Evolutionary conservation across 2,113 vertebrate species (phyloP), one percentile per base, ranked within the genome.

Genomic region (Apodemus speciosus): DNA sequence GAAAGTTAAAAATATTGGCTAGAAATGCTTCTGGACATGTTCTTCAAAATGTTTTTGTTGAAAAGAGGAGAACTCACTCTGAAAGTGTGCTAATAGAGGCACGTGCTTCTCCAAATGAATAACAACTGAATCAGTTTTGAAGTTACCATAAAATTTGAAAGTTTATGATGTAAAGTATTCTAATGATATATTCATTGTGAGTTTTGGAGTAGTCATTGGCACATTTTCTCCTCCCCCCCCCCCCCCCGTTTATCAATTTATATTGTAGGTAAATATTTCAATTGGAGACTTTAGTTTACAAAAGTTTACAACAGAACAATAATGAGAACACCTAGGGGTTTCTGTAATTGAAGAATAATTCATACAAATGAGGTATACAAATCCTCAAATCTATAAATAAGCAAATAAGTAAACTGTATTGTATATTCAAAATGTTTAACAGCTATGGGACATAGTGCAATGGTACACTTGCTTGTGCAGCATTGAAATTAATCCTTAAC

Each of bases 321-420:
- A 85, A 49, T 49, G 21, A 91, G 23, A 75, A 66, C 72, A 23
- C 77, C 2, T 43, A 66, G 15, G 21, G 13, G 1, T 93, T 21
- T n/a, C 71, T 90, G 1, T 35, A 76, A 49, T 20, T 20, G 25
- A 87, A 80, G n/a, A 95, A 92, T 79, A 58, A 77, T 88, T 88
- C 4, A 15, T 14, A 46, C 40, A 85, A 89, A 93, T n/a, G 27
- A 89, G 5, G 43, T 66, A 91, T 43, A 81, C 83, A 94, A 72
- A 49, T 32, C n/a, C 35, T 16, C 15, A 85, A 93, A 87, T 87
- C 25, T n/a, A 68, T 89, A 71, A 72, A 6, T 72, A 71, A 71
- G n/a, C 69, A 32, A 71, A 30, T 8, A 62, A 75, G 60, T 0
- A 25, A 43, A 23, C 43, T 87, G 3, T 49, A 66, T 85, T 66